Conservation (phyloP, 2,113 vertebrate genomes). For the Leptosomus discolor region DNA sequence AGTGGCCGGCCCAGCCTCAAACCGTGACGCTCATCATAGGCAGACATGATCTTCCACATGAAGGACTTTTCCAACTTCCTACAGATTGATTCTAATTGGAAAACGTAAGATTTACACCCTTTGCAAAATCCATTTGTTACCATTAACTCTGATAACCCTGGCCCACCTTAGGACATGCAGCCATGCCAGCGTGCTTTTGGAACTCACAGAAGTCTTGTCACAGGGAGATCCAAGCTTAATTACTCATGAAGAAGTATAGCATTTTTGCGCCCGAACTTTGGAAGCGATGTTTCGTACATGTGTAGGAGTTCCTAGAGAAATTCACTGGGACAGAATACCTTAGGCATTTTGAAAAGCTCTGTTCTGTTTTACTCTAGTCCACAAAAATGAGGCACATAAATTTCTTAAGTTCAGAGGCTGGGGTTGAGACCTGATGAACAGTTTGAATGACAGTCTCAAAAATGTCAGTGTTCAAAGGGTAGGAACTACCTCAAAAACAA, state of each 20-base stretch:
- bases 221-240: not conserved
- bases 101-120: not conserved
- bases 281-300: not conserved
- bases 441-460: not conserved
- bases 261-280: not conserved
- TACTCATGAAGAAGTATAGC: not conserved
- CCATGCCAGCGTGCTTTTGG: not conserved
- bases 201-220: not conserved
- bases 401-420: not conserved
- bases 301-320: not conserved
- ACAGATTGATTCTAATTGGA: not conserved
- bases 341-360: not conserved
- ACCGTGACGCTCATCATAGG: not conserved
- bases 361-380: not conserved
- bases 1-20: too few species aligned
- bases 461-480: not conserved
- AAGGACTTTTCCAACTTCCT: not conserved
- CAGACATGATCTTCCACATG: not conserved
- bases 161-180: not conserved
- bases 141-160: not conserved
- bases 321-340: not conserved
- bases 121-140: not conserved
- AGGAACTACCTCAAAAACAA: conserved; percentile 53
- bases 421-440: not conserved
- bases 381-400: not conserved